A percentile compares a stretch with the other conserved stretches of the same genome.
Evolutionary conservation across 2,888 invertebrate species (phyloP).

Genomic region (Ophioninae sp.): DNA sequence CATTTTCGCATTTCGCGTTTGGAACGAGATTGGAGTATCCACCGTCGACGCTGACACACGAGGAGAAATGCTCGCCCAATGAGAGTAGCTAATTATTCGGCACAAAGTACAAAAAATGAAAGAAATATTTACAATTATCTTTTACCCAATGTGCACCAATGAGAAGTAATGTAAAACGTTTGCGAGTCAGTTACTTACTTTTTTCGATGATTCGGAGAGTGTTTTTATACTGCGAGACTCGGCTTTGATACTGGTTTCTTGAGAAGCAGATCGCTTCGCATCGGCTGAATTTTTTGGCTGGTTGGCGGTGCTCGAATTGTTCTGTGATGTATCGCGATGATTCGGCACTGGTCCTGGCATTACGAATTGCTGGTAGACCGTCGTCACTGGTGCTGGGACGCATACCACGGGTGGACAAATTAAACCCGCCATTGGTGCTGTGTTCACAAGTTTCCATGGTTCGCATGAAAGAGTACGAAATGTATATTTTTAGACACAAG

Average conservation of each 20-base stretch:
- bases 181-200: conserved; percentile 73
- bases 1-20: conserved; percentile 54
- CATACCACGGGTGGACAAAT: conserved; percentile 83
- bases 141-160: background rate
- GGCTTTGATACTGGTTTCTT: conserved; percentile 83
- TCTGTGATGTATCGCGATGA: conserved; percentile 51
- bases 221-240: conserved; percentile 83
- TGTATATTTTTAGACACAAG: background rate
- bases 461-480: too few species aligned
- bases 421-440: conserved; percentile 82
- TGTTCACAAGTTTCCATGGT: conserved; percentile 34
- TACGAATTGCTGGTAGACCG: conserved; percentile 85
- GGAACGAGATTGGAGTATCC: conserved; percentile 68
- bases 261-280: conserved; percentile 80
- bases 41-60: conserved; percentile 72
- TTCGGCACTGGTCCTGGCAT: conserved; percentile 73
- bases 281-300: conserved; percentile 61
- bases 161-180: background rate
- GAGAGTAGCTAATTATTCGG: conserved; percentile 68
- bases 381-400: conserved; percentile 77
- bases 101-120: background rate
- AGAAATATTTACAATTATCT: background rate
- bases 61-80: conserved; percentile 70
- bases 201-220: conserved; percentile 84
- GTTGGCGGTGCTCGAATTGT: background rate